These are phyloP conservation scores for Neuroscelio doddi DNA, from an alignment of 2,888 invertebrate species.

Conservation along the genomic window DNA sequence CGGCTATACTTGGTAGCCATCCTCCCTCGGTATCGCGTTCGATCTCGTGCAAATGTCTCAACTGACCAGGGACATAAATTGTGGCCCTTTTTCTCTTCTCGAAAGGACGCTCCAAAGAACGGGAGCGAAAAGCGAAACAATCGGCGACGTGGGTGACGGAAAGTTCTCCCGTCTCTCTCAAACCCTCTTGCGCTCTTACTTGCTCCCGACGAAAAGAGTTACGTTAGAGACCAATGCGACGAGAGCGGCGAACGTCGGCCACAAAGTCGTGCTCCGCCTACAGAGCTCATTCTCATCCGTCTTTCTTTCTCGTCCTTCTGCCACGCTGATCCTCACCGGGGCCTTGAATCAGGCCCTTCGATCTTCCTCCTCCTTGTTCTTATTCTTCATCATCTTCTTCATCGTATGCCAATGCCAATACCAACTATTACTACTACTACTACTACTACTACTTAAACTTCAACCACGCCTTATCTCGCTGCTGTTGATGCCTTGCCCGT, in stretches of 20 bases:
- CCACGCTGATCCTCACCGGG: conserved; percentile 41
- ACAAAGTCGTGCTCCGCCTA: conserved; percentile 68
- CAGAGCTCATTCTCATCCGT: conserved; percentile 53
- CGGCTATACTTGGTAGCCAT: conserved; percentile 53
- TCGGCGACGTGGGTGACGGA: conserved; percentile 66
- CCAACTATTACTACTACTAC: conserved; percentile 20
- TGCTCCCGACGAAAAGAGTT: conserved; percentile 28
- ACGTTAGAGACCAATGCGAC: conserved; percentile 61
- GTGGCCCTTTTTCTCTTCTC: conserved; percentile 54
- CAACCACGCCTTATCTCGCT: conserved; percentile 38
- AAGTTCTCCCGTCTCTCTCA: conserved; percentile 49
- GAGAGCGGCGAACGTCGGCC: conserved; percentile 60
- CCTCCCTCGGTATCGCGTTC: conserved; percentile 57
- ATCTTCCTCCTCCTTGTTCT: conserved; percentile 27
- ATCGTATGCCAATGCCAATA: conserved; percentile 36
- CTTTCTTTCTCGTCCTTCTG: conserved; percentile 42
- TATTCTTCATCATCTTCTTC: conserved; percentile 36
- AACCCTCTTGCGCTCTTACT: conserved; percentile 28
- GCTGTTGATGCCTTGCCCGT: conserved; percentile 53
- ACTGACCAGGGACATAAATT: conserved; percentile 69
- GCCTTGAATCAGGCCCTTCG: conserved; percentile 46
- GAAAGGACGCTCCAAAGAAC: conserved; percentile 44
- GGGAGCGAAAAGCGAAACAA: conserved; percentile 62
- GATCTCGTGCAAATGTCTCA: conserved; percentile 70
- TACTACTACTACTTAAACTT: conserved; percentile 21